Evolutionary conservation across 2,797 vertebrate genomes (phyloP).

Genomic region (Neopelma chrysocephalum): DNA sequence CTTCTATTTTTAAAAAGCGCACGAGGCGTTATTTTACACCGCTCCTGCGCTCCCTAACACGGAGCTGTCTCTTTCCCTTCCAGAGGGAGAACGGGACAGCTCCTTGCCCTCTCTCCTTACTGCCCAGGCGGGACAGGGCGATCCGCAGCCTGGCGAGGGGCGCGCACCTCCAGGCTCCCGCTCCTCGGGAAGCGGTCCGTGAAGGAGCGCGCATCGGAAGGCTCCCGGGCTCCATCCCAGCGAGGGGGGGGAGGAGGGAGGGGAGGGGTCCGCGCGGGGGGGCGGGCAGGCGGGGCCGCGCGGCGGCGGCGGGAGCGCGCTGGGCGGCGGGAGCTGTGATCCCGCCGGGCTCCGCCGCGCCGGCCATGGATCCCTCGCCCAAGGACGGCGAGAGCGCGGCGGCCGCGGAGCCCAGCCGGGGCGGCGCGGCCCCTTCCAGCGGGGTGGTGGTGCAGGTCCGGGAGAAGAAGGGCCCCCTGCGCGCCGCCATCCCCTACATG

Average conservation of each 20-base stretch:
- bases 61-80: background rate
- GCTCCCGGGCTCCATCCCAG: background rate
- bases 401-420: slow-evolving; percentile 57
- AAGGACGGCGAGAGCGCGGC: slow-evolving; percentile 71
- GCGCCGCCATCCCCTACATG: slow-evolving; percentile 98
- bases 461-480: slow-evolving; percentile 92
- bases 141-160: background rate
- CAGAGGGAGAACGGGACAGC: too few species aligned
- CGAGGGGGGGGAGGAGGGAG: background rate
- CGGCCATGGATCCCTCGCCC: slow-evolving; percentile 69
- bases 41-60: rapidly evolving
- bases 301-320: background rate
- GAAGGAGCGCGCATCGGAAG: too few species aligned
- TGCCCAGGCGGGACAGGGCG: background rate
- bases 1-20: background rate
- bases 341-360: background rate
- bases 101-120: rapidly evolving
- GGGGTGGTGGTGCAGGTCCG: slow-evolving; percentile 95
- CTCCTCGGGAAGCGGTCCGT: too few species aligned
- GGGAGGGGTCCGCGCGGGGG: background rate
- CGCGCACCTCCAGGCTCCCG: background rate
- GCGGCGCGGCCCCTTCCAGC: slow-evolving; percentile 73
- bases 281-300: background rate
- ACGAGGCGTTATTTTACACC: background rate
- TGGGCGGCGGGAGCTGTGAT: background rate